Percentiles rank a stretch among this genome's conserved stretches.
Conservation (phyloP, 2,113 vertebrate genomes). For the Nibea coibor region DNA sequence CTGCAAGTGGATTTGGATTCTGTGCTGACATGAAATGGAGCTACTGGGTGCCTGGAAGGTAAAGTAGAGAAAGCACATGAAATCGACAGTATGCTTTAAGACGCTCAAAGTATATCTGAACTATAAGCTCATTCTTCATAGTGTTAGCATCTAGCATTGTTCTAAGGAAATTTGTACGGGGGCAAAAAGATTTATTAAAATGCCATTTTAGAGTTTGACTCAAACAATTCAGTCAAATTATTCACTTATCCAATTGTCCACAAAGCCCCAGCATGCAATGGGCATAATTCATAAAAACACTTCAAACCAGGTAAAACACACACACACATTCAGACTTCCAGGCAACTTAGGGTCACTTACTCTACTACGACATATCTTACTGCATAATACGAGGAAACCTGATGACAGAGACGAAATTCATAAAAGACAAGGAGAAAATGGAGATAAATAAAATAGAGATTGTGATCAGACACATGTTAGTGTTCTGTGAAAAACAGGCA, state of each 20-base stretch:
- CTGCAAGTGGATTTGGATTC: conserved; percentile 14
- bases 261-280: background rate
- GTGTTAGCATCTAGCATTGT: background rate
- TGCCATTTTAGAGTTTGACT: background rate
- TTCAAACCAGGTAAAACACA: background rate
- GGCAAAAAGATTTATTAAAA: background rate
- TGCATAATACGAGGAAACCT: background rate
- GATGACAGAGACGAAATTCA: background rate
- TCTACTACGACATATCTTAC: background rate
- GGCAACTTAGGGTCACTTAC: background rate
- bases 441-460: background rate
- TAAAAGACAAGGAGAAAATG: background rate
- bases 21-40: conserved; percentile 13
- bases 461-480: background rate
- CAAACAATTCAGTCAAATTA: background rate
- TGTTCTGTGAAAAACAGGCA: background rate
- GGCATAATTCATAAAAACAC: background rate
- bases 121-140: background rate
- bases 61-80: background rate
- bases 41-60: background rate
- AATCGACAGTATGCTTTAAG: background rate
- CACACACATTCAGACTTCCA: background rate
- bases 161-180: background rate
- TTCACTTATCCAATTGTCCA: background rate
- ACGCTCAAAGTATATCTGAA: background rate